Percentiles rank a stretch among this genome's conserved stretches.
These are phyloP conservation scores for Mechanitis messenoides DNA, from an alignment of 2,888 invertebrate species.

Conservation along the genomic window DNA sequence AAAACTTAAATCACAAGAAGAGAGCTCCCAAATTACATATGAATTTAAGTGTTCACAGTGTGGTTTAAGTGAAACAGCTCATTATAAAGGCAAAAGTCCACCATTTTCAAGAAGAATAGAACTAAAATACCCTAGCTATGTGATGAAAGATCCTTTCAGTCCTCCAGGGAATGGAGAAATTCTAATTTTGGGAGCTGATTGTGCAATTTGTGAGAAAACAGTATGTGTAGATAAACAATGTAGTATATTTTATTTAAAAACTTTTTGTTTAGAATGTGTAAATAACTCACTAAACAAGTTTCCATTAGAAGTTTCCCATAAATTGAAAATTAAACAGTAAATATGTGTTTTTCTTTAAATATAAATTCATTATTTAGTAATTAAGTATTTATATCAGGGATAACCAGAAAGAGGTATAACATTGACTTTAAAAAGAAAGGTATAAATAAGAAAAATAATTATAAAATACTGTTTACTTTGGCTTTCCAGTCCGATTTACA, in stretches of 20 bases:
- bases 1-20: conserved; percentile 36
- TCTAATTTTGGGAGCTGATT: conserved; percentile 85
- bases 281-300: conserved; percentile 75
- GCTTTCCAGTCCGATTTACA: conserved; percentile 75
- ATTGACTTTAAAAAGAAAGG: conserved; percentile 18
- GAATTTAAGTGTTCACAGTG: conserved; percentile 82
- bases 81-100: conserved; percentile 85
- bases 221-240: conserved; percentile 86
- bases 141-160: conserved; percentile 91
- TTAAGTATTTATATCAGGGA: not conserved
- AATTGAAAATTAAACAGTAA: conserved; percentile 63
- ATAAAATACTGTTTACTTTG: conserved; percentile 77
- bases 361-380: not conserved
- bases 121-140: conserved; percentile 84
- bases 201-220: conserved; percentile 79
- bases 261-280: conserved; percentile 85
- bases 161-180: conserved; percentile 85
- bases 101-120: conserved; percentile 82
- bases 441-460: conserved; percentile 31
- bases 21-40: conserved; percentile 27
- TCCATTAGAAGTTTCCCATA: conserved; percentile 81
- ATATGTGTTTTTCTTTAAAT: conserved; percentile 36
- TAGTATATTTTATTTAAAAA: conserved; percentile 86
- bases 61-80: conserved; percentile 80
- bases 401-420: not conserved